Evolutionary conservation across 2,888 invertebrate species (phyloP).

Genomic region (Nezara viridula): DNA sequence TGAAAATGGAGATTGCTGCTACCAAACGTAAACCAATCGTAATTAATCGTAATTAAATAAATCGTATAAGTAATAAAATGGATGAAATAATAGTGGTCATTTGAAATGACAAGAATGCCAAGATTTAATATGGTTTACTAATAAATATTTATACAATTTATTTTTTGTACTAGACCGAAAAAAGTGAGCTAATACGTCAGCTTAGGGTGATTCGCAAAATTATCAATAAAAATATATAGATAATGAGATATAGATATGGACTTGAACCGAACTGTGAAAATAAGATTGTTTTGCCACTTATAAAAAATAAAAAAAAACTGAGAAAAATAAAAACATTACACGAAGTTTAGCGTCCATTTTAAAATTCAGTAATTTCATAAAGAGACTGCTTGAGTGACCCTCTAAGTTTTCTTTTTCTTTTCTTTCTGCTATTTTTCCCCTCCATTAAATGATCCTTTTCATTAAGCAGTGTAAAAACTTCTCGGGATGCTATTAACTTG

Average conservation of each 20-base stretch:
- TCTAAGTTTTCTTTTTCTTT: neutral
- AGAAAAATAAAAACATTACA: neutral
- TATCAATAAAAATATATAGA: too few species aligned
- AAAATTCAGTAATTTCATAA: slow-evolving; percentile 14
- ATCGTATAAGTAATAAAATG: too few species aligned
- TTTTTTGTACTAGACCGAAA: too few species aligned
- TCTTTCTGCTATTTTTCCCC: slow-evolving; percentile 64
- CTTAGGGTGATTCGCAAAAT: too few species aligned
- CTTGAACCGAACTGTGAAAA: neutral
- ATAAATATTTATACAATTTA: too few species aligned
- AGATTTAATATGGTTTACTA: too few species aligned
- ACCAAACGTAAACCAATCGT: too few species aligned
- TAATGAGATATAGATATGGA: neutral
- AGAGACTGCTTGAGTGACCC: slow-evolving; percentile 8
- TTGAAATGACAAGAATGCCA: too few species aligned
- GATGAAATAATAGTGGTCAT: too few species aligned
- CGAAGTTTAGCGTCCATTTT: neutral
- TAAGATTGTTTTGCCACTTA: neutral
- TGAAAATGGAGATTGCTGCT: too few species aligned
- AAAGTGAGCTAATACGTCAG: too few species aligned
- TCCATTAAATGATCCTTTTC: slow-evolving; percentile 1
- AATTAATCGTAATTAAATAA: too few species aligned
- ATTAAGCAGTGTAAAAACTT: neutral
- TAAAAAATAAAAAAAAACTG: neutral
- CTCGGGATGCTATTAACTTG: neutral